Percentiles rank a stretch among this genome's conserved stretches.
Evolutionary conservation across 2,113 vertebrate genomes (phyloP).

Genomic region (Cygnus buccinator): DNA sequence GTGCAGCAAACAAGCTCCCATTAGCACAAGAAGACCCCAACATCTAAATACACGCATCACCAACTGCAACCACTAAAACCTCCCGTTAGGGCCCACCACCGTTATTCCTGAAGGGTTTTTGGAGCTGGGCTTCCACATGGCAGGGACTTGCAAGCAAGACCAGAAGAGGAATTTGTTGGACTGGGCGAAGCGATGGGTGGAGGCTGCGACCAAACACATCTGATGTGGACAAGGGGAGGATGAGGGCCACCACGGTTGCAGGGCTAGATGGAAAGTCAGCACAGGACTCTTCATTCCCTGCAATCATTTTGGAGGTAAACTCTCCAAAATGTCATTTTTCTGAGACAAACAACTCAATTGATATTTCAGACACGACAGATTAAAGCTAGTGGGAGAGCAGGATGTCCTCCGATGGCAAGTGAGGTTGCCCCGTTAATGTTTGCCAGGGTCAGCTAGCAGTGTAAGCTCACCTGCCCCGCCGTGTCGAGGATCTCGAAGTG

Average conservation of each 20-base stretch:
- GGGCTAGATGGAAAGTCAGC: background rate
- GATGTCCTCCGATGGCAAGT: background rate
- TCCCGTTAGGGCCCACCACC: rapidly evolving
- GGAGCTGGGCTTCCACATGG: background rate
- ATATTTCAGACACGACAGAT: rapidly evolving
- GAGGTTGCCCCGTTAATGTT: rapidly evolving
- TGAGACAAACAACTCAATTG: rapidly evolving
- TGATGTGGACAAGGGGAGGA: rapidly evolving
- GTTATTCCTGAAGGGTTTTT: rapidly evolving
- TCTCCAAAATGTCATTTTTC: background rate
- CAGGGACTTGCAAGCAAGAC: rapidly evolving
- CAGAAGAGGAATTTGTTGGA: background rate
- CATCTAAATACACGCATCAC: rapidly evolving
- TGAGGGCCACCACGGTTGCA: rapidly evolving
- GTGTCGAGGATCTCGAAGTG: slow-evolving; percentile 84
- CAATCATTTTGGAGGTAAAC: rapidly evolving
- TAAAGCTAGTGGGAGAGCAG: background rate
- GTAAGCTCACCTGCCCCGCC: slow-evolving; percentile 76
- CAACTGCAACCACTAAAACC: rapidly evolving
- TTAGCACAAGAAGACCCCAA: background rate
- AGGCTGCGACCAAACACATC: background rate
- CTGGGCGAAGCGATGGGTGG: background rate
- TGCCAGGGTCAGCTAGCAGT: rapidly evolving
- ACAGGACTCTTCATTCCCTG: background rate
- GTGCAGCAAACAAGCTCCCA: rapidly evolving